Conservation (phyloP, 1,140 invertebrate genomes). For the Bombus haemorrhoidalis region DNA sequence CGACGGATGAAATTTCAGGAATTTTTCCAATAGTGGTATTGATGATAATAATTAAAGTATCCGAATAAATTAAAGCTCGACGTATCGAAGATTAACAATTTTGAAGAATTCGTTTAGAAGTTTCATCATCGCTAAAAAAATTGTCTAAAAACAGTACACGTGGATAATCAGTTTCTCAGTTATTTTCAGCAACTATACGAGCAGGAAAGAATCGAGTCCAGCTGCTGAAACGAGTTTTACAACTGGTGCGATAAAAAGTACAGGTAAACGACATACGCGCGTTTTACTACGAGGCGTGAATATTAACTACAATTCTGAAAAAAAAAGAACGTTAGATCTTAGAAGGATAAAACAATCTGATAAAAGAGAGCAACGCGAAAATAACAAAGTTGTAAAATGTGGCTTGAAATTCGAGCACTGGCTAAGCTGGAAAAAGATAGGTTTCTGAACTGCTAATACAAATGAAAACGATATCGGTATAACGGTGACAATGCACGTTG, state of each 20-base stretch:
- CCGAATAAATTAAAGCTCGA: no score
- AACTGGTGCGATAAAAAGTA: slow-evolving; percentile 20
- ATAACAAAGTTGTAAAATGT: background rate
- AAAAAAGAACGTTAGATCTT: background rate
- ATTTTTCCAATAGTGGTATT: background rate
- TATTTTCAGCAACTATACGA: slow-evolving; percentile 22
- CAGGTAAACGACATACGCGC: background rate
- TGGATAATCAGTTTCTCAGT: background rate
- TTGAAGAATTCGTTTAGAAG: background rate
- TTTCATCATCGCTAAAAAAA: background rate
- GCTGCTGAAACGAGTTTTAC: slow-evolving; percentile 35
- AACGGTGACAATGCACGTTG: background rate
- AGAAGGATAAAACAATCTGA: background rate
- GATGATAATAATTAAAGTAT: background rate
- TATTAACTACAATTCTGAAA: background rate
- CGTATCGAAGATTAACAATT: background rate
- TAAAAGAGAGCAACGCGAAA: no score
- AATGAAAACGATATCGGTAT: background rate
- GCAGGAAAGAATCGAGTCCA: slow-evolving; percentile 14
- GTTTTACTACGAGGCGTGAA: background rate
- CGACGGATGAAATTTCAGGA: background rate
- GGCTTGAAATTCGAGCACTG: no score
- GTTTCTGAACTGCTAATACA: background rate
- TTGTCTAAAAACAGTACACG: background rate
- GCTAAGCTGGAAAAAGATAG: background rate